These are phyloP conservation scores for Drosophila dunni DNA, from an alignment of 1,140 invertebrate genomes.

Conservation along the genomic window DNA sequence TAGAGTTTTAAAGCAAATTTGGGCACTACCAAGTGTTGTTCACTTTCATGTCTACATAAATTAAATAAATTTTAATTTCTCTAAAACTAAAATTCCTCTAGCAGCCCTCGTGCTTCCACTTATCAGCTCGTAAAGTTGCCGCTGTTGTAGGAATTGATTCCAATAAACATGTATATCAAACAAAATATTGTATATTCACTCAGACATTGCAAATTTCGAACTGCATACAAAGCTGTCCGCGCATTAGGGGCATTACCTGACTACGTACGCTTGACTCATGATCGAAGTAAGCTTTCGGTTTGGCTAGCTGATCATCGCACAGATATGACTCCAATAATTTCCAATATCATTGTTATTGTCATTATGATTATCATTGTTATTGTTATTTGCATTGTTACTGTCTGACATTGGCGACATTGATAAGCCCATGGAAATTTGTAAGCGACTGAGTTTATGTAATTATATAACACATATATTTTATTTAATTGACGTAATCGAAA, in stretches of 20 bases:
- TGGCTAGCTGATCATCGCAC: conserved; percentile 10
- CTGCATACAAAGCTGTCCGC: conserved; percentile 8
- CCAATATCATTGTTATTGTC: conserved; percentile 17
- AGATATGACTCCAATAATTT: conserved; percentile 38
- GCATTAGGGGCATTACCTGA: conserved; percentile 10
- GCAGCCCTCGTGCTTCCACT: conserved; percentile 3
- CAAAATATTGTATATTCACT: conserved; percentile 33
- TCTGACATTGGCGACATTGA: conserved; percentile 67
- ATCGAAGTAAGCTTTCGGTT: conserved; percentile 19
- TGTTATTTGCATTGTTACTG: conserved; percentile 52
- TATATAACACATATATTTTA: conserved; percentile 52
- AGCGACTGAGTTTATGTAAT: conserved; percentile 56
- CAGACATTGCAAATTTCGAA: conserved; percentile 28
- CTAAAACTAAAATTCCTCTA: background rate
- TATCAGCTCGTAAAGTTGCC: conserved; percentile 34
- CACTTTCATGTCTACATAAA: background rate
- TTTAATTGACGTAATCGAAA: conserved; percentile 78
- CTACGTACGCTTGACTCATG: conserved; percentile 2
- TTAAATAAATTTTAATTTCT: background rate
- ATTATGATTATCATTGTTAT: conserved; percentile 1
- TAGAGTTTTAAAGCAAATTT: too few species aligned
- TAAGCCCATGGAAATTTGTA: conserved; percentile 51
- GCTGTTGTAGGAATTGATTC: conserved; percentile 48
- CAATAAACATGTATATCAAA: conserved; percentile 18
- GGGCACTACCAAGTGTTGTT: background rate